Conservation (phyloP, 2,888 invertebrate genomes). For the Heteropelma amictum region DNA sequence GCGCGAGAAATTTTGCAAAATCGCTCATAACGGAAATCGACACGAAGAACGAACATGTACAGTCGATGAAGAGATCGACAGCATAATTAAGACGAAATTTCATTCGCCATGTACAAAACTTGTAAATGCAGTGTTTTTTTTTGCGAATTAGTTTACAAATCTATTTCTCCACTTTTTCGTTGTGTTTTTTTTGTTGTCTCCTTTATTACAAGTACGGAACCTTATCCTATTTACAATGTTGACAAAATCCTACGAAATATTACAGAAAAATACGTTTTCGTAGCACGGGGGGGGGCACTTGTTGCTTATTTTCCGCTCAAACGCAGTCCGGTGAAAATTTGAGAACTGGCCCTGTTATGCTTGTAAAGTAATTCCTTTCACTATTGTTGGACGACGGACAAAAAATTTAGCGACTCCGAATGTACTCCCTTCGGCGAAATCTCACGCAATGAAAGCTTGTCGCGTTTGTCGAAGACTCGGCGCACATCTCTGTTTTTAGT, state of each 20-base stretch:
- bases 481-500: too few relatives aligned
- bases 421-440: neutral
- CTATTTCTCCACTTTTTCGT: slow-evolving; percentile 7
- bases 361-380: neutral
- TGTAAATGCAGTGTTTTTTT: slow-evolving; percentile 22
- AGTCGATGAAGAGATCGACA: slow-evolving; percentile 60
- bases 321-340: slow-evolving; percentile 36
- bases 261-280: slow-evolving; percentile 73
- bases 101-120: slow-evolving; percentile 34
- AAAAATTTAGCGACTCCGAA: neutral
- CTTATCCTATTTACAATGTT: slow-evolving; percentile 73
- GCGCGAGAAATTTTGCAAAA: slow-evolving; percentile 87
- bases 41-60: slow-evolving; percentile 80
- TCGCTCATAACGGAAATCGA: slow-evolving; percentile 89
- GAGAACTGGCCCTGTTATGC: slow-evolving; percentile 35
- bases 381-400: neutral
- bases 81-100: neutral
- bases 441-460: too few relatives aligned
- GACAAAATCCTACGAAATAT: slow-evolving; percentile 70
- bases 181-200: slow-evolving; percentile 67
- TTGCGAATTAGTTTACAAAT: neutral
- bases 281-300: slow-evolving; percentile 61
- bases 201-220: slow-evolving; percentile 75
- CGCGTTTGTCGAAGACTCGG: too few relatives aligned
- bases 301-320: slow-evolving; percentile 51